Evolutionary conservation across 2,888 invertebrate genomes (phyloP), one percentile per base, ranked within the genome.

Genomic region (Polydrusus cervinus): DNA sequence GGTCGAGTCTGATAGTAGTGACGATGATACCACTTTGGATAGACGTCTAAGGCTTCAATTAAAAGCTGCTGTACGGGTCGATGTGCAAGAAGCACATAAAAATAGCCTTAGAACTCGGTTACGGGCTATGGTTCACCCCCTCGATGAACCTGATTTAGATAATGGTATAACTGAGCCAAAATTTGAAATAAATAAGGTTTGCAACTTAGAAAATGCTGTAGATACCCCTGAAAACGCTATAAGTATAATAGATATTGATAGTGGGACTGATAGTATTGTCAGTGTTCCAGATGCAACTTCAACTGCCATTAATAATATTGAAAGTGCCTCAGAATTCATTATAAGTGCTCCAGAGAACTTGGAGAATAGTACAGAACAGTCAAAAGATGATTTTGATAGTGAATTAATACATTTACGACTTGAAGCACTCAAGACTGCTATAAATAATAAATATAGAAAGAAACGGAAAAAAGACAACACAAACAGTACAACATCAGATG

Each of bases 341-440:
- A 6, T 9, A 0, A 47, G 34, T 62, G 47, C 45, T n/a, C 13
- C 40, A 49, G 64, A 64, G 49, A 10, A 47, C 9, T 8, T 40
- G 45, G 45, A 57, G 40, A 43, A 47, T 68, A 66, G 49, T 49
- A 66, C 51, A 47, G 55, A 61, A 16, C 74, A 75, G 25, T 20
- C 49, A 61, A 78, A 78, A 55, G 64, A 71, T 47, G 67, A 73
- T n/a, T 70, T 78, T 43, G 77, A 79, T 40, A 90, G 89, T 82
- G 92, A 93, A 81, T 90, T 92, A 76, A 86, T 90, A 66, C 89
- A 92, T 79, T 85, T 93, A 61, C 87, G 93, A 79, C 85, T 92
- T 79, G 92, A 91, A 78, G 93, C 93, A 68, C 85, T 93, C n/a
- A 90, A 90, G 80, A 92, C 93, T n/a, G 91, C 93, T 7, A 86